These are phyloP conservation scores for Hystrix cristata DNA, from an alignment of 2,113 vertebrate species.

Conservation along the genomic window DNA sequence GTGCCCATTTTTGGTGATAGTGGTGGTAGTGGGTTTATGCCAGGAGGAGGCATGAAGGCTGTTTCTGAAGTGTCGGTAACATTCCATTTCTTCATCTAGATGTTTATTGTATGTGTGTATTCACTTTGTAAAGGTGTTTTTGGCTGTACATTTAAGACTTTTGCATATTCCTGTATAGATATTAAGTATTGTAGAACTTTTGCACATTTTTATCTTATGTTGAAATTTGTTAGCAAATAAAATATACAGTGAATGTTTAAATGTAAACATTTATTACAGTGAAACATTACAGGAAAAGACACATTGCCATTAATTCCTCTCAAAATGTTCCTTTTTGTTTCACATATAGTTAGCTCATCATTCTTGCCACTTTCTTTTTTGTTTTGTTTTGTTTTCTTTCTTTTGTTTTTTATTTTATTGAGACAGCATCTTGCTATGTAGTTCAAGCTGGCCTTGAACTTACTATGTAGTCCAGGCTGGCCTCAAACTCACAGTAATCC, in stretches of 20 bases:
- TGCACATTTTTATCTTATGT: constrained; percentile 11
- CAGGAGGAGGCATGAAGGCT: not conserved
- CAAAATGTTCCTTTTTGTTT: too few species aligned
- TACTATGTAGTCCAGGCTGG: too few species aligned
- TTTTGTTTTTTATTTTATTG: too few species aligned
- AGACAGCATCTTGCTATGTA: too few species aligned
- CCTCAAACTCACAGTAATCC: too few species aligned
- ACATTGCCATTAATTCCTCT: too few species aligned
- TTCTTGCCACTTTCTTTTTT: too few species aligned
- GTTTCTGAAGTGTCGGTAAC: not conserved
- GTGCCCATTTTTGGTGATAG: not conserved
- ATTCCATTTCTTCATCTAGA: constrained; percentile 30
- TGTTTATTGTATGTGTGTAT: constrained; percentile 6
- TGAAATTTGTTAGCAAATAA: constrained; percentile 50
- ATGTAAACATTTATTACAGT: too few species aligned
- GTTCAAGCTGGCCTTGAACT: too few species aligned
- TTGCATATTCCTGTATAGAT: not conserved
- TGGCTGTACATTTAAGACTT: not conserved
- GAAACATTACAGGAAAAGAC: too few species aligned
- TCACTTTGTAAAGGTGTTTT: constrained; percentile 40
- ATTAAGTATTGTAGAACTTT: constrained; percentile 9
- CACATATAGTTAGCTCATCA: too few species aligned
- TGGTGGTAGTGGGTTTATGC: not conserved
- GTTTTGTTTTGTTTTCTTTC: too few species aligned
- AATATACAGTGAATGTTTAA: not conserved